Conservation (phyloP, 2,797 vertebrate species). For the Moxostoma hubbsi region DNA sequence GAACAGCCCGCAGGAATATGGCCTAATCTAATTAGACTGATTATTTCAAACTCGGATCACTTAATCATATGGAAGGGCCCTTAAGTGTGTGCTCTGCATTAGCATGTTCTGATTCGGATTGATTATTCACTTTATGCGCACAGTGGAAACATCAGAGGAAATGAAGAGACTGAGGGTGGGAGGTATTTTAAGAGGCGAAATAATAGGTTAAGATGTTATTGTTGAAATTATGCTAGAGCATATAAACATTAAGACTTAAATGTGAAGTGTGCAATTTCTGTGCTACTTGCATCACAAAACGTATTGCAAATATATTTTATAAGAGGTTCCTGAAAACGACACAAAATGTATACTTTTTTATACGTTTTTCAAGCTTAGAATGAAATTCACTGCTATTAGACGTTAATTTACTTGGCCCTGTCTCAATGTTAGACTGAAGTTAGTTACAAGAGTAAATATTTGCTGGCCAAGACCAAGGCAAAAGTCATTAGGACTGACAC, state of each 20-base stretch:
- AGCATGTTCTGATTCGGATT: constrained; percentile 50
- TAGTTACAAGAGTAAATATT: constrained; percentile 17
- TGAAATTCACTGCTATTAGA: not conserved
- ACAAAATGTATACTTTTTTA: not conserved
- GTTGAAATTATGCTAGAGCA: not conserved
- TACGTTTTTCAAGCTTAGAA: not conserved
- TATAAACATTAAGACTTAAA: not conserved
- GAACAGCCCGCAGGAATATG: constrained; percentile 47
- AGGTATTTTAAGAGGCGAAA: not conserved
- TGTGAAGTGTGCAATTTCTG: not conserved
- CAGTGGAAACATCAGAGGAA: constrained; percentile 13
- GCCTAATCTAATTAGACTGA: constrained; percentile 60
- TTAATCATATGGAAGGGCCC: constrained; percentile 38
- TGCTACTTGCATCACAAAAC: no score
- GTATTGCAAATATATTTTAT: no score
- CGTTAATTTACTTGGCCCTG: not conserved
- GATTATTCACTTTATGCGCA: constrained; percentile 36
- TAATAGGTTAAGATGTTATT: not conserved
- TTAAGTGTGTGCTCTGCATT: constrained; percentile 47
- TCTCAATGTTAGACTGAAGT: not conserved
- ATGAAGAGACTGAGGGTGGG: constrained; percentile 1
- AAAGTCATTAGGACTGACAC: constrained; percentile 14
- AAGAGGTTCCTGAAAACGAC: no score
- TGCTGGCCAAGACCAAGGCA: not conserved
- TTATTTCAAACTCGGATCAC: constrained; percentile 52